Percentiles rank a stretch among this genome's conserved stretches.
These are phyloP conservation scores for Chironomus tepperi DNA, from an alignment of 1,140 invertebrate genomes.

Conservation along the genomic window DNA sequence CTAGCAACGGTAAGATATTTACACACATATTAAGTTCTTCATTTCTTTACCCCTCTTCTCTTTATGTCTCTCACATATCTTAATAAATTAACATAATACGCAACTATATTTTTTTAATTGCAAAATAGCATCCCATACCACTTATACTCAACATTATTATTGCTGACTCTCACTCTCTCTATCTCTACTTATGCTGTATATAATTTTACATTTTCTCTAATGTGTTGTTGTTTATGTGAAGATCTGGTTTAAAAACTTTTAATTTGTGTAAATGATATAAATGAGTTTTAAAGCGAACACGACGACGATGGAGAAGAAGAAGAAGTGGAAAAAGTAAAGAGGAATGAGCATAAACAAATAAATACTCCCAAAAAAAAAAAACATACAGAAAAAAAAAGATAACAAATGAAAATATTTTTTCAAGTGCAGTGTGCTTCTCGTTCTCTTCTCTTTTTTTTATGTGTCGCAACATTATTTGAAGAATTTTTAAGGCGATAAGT, in stretches of 20 bases:
- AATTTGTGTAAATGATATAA: no score
- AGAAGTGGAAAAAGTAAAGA: not conserved
- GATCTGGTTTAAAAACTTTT: slow-evolving; percentile 1
- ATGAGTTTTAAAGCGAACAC: no score
- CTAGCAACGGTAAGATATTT: slow-evolving; percentile 19
- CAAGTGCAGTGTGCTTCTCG: not conserved
- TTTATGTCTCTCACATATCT: not conserved
- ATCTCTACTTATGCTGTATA: not conserved
- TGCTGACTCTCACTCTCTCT: no score
- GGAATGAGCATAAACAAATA: slow-evolving; percentile 2
- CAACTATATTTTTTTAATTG: slow-evolving; percentile 10
- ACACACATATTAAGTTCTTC: not conserved
- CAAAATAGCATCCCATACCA: slow-evolving; percentile 11
- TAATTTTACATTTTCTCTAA: not conserved
- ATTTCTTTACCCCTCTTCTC: not conserved
- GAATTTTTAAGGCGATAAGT: not conserved
- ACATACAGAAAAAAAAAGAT: not conserved
- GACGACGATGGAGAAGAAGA: not conserved
- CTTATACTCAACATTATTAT: not conserved
- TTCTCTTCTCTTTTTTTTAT: not conserved
- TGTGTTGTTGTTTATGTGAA: not conserved
- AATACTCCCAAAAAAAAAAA: not conserved
- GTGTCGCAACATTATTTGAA: no score
- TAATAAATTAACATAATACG: slow-evolving; percentile 16
- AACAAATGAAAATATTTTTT: not conserved